Evolutionary conservation across 2,888 invertebrate species (phyloP).

Genomic region (Sinotaia quadrata): DNA sequence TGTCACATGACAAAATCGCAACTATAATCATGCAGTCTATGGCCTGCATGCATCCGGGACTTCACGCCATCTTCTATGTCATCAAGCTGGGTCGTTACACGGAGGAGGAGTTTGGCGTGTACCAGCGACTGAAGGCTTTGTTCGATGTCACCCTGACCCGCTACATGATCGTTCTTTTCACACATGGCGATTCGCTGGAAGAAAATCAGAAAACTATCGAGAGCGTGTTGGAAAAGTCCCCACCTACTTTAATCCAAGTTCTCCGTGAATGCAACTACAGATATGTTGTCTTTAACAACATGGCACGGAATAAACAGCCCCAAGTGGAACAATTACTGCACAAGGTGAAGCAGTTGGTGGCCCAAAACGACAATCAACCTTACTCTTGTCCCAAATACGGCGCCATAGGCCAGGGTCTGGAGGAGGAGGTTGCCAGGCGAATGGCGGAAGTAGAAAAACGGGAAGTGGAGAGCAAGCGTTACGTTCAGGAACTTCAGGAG

Average conservation of each 20-base stretch:
- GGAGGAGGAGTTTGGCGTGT: slow-evolving; percentile 3
- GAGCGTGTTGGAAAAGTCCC: neutral
- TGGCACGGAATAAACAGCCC: neutral
- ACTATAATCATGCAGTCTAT: slow-evolving; percentile 9
- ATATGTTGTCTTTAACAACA: slow-evolving; percentile 14
- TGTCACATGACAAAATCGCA: neutral
- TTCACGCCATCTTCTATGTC: slow-evolving; percentile 14
- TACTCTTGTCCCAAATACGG: slow-evolving; percentile 17
- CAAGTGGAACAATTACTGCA: slow-evolving; percentile 8
- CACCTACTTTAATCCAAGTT: neutral
- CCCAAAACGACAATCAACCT: neutral
- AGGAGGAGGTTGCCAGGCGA: neutral
- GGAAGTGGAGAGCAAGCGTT: neutral
- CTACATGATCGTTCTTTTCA: slow-evolving; percentile 18
- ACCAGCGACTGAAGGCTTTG: slow-evolving; percentile 5
- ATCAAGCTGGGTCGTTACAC: slow-evolving; percentile 6
- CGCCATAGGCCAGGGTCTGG: slow-evolving; percentile 4
- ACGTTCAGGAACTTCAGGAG: neutral
- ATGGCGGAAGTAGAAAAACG: neutral
- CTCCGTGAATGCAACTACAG: neutral
- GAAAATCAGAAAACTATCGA: neutral
- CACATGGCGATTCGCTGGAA: slow-evolving; percentile 11
- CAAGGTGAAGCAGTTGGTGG: neutral
- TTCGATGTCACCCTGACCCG: neutral
- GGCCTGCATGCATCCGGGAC: slow-evolving; percentile 18